phyloP scores from a whole-genome alignment of 2,113 vertebrate species.

The Cygnus buccinator region DNA sequence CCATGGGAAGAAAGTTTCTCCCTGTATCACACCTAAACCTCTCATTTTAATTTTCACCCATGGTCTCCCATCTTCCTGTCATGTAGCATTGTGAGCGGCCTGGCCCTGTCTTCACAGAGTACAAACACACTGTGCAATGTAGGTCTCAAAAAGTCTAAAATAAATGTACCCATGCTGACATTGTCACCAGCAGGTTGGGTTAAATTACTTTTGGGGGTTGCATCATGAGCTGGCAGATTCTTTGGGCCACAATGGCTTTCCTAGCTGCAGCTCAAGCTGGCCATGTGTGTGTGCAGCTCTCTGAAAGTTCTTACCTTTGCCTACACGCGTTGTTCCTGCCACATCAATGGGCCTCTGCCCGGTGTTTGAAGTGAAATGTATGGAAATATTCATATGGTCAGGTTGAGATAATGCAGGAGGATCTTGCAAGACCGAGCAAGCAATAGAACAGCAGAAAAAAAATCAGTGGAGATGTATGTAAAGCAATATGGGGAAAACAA shows the following conservation, averaged over 20 bases:
- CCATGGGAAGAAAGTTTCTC: background rate
- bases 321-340: fast-evolving
- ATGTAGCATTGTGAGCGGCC: background rate
- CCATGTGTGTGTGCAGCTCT: fast-evolving
- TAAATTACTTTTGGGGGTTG: background rate
- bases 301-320: background rate
- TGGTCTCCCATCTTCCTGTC: background rate
- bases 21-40: background rate
- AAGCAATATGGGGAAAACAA: conserved; percentile 33
- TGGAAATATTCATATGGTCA: conserved; percentile 8
- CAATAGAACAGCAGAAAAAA: conserved; percentile 34
- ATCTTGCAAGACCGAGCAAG: conserved; percentile 11
- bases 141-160: background rate
- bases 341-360: background rate
- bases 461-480: background rate
- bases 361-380: background rate
- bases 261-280: background rate
- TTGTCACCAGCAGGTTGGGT: background rate
- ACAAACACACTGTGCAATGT: fast-evolving
- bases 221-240: background rate
- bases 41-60: background rate
- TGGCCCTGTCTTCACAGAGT: background rate
- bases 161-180: conserved; percentile 12
- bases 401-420: conserved; percentile 32
- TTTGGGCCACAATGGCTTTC: background rate